Evolutionary conservation across 2,888 invertebrate species (phyloP).

Genomic region (Aplocera efformata): DNA sequence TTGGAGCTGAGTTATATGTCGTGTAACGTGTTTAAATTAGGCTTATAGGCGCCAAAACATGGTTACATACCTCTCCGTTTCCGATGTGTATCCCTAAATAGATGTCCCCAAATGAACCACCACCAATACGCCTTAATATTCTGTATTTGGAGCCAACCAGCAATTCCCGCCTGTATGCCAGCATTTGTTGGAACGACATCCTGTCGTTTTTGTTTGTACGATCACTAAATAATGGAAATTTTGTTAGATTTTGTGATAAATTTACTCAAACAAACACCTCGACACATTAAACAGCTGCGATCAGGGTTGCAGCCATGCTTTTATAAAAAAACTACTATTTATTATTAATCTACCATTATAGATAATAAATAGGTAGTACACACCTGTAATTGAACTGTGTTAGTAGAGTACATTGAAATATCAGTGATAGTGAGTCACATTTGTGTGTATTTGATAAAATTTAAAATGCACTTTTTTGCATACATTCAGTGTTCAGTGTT

Average conservation of each 20-base stretch:
- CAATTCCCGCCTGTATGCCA: constrained; percentile 33
- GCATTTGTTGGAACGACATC: constrained; percentile 35
- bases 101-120: constrained; percentile 99
- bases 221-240: constrained; percentile 23
- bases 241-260: constrained; percentile 29
- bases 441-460: no score
- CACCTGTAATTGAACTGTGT: no score
- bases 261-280: constrained; percentile 36
- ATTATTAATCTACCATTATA: no score
- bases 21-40: neutral
- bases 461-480: no score
- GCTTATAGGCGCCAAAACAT: constrained; percentile 12
- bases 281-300: constrained; percentile 31
- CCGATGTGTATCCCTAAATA: constrained; percentile 94
- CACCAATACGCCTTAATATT: constrained; percentile 95
- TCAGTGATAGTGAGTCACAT: no score
- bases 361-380: no score
- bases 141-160: constrained; percentile 85
- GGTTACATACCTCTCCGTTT: constrained; percentile 87
- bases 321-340: constrained; percentile 5
- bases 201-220: constrained; percentile 19
- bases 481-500: no score
- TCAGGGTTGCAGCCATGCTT: constrained; percentile 23
- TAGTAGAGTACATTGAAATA: no score
- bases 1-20: constrained; percentile 2